Evolutionary conservation across 2,888 invertebrate species (phyloP), one percentile per base, ranked within the genome.

Genomic region (Aphrophora alni): DNA sequence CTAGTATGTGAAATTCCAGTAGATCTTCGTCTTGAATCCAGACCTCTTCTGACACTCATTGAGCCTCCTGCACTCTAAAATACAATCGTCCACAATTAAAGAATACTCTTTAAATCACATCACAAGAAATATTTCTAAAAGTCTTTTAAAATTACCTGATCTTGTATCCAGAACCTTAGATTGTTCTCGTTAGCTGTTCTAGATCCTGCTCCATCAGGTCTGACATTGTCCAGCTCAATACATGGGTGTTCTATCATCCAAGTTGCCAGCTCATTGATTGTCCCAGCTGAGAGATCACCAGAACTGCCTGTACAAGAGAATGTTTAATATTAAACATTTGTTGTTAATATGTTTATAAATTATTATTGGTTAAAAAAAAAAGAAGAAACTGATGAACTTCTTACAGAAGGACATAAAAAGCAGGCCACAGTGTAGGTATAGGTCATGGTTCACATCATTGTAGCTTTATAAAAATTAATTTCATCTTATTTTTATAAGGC

Each of bases 191-290:
- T n/a, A n/a, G n/a, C n/a, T n/a, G n/a, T n/a, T n/a, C n/a, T n/a
- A n/a, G n/a, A n/a, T n/a, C n/a, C n/a, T n/a, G n/a, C n/a, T n/a
- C n/a, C n/a, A n/a, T n/a, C n/a, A n/a, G n/a, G n/a, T n/a, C n/a
- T n/a, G n/a, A n/a, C 14, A 25, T 69, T 68, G 24, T 86, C 84
- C 12, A 84, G 84, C 77, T 88, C 89, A 80, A 88, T 87, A 81
- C 87, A 87, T 0, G 92, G 92, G 87, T 93, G 91, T 84, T 92
- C 92, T 78, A 92, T 87, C 92, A 93, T 92, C 92, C 92, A 93
- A 3, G 91, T 91, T 5, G 92, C 92, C 77, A 93, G 86, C 84
- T 89, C 89, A 85, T 91, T 92, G 21, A 92, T 89, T n/a, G 89
- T 89, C 12, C 83, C 75, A 5, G 83, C 84, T 14, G 83, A 82